Evolutionary conservation across 2,113 vertebrate genomes (phyloP).

Genomic region (Seriola rivoliana): DNA sequence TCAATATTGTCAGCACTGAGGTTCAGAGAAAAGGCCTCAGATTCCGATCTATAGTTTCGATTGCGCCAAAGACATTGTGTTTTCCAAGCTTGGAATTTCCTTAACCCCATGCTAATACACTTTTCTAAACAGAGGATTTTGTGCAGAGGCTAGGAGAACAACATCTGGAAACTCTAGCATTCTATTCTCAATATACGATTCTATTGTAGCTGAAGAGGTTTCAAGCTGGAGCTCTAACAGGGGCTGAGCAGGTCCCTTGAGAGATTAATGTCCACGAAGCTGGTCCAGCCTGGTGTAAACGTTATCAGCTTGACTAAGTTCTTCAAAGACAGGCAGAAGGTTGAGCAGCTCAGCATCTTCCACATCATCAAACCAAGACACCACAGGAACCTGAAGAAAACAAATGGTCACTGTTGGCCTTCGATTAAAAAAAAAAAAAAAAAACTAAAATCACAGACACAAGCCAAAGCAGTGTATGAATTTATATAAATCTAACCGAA

Average conservation of each 20-base stretch:
- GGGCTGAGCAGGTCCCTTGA: neutral
- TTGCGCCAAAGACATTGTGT: conserved; percentile 25
- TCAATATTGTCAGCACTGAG: conserved; percentile 39
- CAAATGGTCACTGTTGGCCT: neutral
- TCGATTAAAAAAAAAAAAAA: no score
- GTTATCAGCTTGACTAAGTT: conserved; percentile 88
- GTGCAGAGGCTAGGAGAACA: conserved; percentile 27
- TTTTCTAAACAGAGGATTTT: conserved; percentile 44
- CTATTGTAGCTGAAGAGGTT: conserved; percentile 3
- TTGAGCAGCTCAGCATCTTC: conserved; percentile 91
- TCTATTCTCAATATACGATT: conserved; percentile 3
- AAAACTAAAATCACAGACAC: no score
- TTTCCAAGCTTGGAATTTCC: conserved; percentile 40
- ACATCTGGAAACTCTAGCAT: conserved; percentile 7
- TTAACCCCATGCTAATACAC: conserved; percentile 13
- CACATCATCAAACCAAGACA: conserved; percentile 95
- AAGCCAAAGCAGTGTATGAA: no score
- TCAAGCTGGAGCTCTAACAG: neutral
- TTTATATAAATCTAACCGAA: no score
- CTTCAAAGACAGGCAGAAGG: conserved; percentile 91
- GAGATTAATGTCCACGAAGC: conserved; percentile 85
- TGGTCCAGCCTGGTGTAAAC: conserved; percentile 90
- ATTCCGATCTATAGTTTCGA: conserved; percentile 24
- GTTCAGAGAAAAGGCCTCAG: conserved; percentile 48
- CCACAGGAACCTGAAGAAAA: conserved; percentile 86